A percentile compares a stretch with the other conserved stretches of the same genome.
Evolutionary conservation across 1,140 invertebrate genomes (phyloP).

Genomic region (Thaumatotibia leucotreta): DNA sequence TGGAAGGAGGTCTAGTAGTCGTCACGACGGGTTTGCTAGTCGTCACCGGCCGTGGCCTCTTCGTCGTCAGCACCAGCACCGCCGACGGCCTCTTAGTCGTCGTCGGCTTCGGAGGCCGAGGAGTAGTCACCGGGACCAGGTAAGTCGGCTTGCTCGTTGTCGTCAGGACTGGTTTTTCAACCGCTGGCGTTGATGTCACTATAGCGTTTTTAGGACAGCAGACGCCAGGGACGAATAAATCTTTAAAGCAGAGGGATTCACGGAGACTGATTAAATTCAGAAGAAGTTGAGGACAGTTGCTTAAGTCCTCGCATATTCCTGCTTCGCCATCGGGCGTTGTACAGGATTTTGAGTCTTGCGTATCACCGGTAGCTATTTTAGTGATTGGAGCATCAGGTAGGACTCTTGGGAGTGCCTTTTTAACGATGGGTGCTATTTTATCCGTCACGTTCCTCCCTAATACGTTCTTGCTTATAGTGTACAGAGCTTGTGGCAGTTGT

Average conservation of each 20-base stretch:
- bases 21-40: constrained; percentile 43
- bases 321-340: constrained; percentile 87
- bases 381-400: constrained; percentile 60
- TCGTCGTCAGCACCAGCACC: constrained; percentile 60
- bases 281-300: constrained; percentile 91
- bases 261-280: constrained; percentile 88
- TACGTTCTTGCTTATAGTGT: constrained; percentile 89
- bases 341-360: constrained; percentile 75
- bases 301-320: constrained; percentile 92
- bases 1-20: constrained; percentile 41
- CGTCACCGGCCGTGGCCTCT: constrained; percentile 43
- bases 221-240: constrained; percentile 92
- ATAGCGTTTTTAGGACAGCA: constrained; percentile 85
- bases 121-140: constrained; percentile 72
- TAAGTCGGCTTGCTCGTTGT: constrained; percentile 68
- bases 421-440: constrained; percentile 84
- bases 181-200: constrained; percentile 48
- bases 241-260: constrained; percentile 94
- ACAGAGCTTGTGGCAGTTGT: constrained; percentile 81
- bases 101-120: constrained; percentile 44
- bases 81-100: constrained; percentile 68
- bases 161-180: constrained; percentile 47
- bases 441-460: constrained; percentile 88
- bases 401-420: constrained; percentile 79
- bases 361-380: constrained; percentile 56